These are phyloP conservation scores for Physocephala rufipes DNA, from an alignment of 2,888 invertebrate species.

Conservation along the genomic window DNA sequence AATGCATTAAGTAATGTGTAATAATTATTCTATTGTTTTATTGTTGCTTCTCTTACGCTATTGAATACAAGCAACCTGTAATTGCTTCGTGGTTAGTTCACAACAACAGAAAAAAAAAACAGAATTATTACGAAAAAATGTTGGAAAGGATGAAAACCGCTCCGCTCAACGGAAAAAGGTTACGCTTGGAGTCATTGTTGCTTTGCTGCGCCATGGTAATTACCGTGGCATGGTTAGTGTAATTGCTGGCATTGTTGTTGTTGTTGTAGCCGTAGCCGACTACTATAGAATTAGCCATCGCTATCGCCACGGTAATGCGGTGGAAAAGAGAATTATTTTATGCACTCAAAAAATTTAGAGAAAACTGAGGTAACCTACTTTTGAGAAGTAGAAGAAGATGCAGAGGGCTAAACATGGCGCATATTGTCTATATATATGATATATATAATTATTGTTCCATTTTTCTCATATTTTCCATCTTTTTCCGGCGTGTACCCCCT, in stretches of 20 bases:
- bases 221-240: background rate
- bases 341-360: background rate
- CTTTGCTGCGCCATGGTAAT: constrained; percentile 1
- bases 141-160: background rate
- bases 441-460: background rate
- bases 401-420: background rate
- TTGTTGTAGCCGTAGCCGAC: constrained; percentile 3
- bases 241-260: background rate
- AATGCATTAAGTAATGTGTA: background rate
- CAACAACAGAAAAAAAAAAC: constrained; percentile 9
- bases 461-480: constrained; percentile 8
- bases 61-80: constrained; percentile 16
- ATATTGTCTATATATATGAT: too few relatives aligned
- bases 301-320: background rate
- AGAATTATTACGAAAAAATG: constrained; percentile 8
- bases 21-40: background rate
- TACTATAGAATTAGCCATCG: constrained; percentile 4
- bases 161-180: constrained; percentile 18
- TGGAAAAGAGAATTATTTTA: background rate
- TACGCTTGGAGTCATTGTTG: constrained; percentile 28
- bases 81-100: constrained; percentile 25
- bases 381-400: too few relatives aligned
- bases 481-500: constrained; percentile 5
- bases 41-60: constrained; percentile 16
- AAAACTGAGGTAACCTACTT: background rate